Conservation (phyloP, 2,113 vertebrate genomes). For the Limanda limanda region DNA sequence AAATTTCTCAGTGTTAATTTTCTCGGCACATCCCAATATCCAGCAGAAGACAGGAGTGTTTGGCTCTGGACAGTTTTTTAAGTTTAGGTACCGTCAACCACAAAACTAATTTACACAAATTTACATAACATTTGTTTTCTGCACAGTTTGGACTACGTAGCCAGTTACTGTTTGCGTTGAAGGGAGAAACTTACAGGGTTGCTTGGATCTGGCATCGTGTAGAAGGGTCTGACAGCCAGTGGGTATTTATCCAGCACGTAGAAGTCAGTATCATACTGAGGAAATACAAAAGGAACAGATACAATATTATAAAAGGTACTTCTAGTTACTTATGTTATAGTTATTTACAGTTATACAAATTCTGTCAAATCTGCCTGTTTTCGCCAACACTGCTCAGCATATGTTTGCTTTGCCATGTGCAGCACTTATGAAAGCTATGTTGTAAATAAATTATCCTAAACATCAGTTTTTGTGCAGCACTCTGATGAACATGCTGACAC, state of each 20-base stretch:
- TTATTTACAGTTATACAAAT: background rate
- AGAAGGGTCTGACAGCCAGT: slow-evolving; percentile 96
- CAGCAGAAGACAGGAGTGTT: background rate
- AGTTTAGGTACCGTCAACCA: slow-evolving; percentile 1
- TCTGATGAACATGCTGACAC: background rate
- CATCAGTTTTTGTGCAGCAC: too few relatives aligned
- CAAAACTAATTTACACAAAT: background rate
- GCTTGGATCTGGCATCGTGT: slow-evolving; percentile 97
- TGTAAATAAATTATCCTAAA: background rate
- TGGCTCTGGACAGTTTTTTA: background rate
- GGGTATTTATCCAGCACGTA: slow-evolving; percentile 99
- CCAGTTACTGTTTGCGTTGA: background rate
- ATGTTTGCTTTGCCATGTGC: background rate
- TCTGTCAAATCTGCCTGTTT: background rate
- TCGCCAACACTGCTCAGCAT: background rate
- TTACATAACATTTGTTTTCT: slow-evolving; percentile 1
- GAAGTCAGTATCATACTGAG: slow-evolving; percentile 98
- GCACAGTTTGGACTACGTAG: background rate
- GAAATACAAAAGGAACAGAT: slow-evolving; percentile 17
- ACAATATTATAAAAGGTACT: background rate
- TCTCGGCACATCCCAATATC: background rate
- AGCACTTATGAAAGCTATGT: background rate
- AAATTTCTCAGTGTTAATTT: too few relatives aligned
- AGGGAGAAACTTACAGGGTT: slow-evolving; percentile 86
- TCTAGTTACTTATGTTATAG: too few relatives aligned